Percentiles rank a stretch among this genome's conserved stretches.
These are phyloP conservation scores for Merluccius polli DNA, from an alignment of 2,797 vertebrate species.

Conservation along the genomic window DNA sequence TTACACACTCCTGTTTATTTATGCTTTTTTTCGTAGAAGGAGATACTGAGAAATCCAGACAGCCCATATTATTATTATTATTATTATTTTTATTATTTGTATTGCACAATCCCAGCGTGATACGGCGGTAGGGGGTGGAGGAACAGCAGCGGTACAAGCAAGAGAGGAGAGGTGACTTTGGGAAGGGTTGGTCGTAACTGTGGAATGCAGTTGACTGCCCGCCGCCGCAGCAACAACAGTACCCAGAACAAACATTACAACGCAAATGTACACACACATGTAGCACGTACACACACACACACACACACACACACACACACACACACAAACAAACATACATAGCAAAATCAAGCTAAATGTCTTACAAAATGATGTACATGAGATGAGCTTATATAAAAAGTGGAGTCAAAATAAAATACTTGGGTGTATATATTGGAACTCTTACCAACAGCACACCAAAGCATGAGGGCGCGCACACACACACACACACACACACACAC, in stretches of 20 bases:
- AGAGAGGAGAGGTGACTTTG: constrained; percentile 23
- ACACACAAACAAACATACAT: neutral
- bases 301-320: neutral
- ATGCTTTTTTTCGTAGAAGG: constrained; percentile 40
- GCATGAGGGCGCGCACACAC: constrained; percentile 1
- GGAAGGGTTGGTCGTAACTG: constrained; percentile 23
- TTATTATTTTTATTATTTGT: neutral
- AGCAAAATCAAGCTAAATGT: neutral
- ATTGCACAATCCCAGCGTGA: neutral
- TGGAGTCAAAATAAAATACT: neutral
- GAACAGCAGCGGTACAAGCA: no score
- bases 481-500: neutral
- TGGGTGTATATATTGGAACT: neutral
- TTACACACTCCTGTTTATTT: constrained; percentile 35
- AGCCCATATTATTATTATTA: neutral
- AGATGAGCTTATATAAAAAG: neutral
- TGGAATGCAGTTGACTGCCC: constrained; percentile 5
- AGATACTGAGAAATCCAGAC: constrained; percentile 3
- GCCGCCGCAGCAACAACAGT: constrained; percentile 16
- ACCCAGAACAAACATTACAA: constrained; percentile 22
- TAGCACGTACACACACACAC: constrained; percentile 10
- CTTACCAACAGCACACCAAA: no score
- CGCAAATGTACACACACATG: constrained; percentile 15
- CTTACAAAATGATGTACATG: no score
- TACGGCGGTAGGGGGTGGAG: neutral